A percentile compares a stretch with the other conserved stretches of the same genome.
phyloP scores from a whole-genome alignment of 2,888 invertebrate genomes.

The Apomyelois bistriatella region DNA sequence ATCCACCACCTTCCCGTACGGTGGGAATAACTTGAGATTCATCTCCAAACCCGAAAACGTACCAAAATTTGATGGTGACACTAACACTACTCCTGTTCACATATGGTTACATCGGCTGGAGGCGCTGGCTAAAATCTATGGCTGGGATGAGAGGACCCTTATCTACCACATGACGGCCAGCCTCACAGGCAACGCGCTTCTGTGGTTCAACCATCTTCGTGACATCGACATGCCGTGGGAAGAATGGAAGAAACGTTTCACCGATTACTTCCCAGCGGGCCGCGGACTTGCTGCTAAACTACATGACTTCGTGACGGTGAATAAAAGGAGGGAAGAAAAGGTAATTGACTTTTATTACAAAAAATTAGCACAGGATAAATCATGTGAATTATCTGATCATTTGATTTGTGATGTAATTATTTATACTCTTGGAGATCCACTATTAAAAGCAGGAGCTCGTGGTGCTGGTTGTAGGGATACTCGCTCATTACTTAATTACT shows the following conservation, averaged over 20 bases:
- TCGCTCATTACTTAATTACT: neutral
- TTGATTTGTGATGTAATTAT: slow-evolving; percentile 17
- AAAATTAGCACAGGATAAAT: neutral
- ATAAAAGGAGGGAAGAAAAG: neutral
- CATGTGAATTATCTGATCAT: slow-evolving; percentile 1
- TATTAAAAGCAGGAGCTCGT: slow-evolving; percentile 16
- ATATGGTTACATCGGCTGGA: neutral
- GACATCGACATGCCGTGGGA: neutral
- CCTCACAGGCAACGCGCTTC: neutral
- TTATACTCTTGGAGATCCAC: slow-evolving; percentile 15
- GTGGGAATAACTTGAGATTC: neutral
- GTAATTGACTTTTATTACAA: neutral
- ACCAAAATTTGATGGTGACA: neutral
- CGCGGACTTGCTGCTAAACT: neutral
- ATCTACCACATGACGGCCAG: neutral
- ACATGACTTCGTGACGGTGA: neutral
- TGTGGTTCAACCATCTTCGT: neutral
- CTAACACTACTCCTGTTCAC: neutral
- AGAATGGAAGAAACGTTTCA: neutral
- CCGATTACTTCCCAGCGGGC: neutral
- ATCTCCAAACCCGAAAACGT: neutral
- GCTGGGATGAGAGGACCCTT: neutral
- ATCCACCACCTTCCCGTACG: neutral
- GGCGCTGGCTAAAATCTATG: neutral
- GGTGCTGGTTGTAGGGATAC: slow-evolving; percentile 18